Conservation (phyloP, 2,797 vertebrate genomes). For the Lagocephalus sceleratus region DNA sequence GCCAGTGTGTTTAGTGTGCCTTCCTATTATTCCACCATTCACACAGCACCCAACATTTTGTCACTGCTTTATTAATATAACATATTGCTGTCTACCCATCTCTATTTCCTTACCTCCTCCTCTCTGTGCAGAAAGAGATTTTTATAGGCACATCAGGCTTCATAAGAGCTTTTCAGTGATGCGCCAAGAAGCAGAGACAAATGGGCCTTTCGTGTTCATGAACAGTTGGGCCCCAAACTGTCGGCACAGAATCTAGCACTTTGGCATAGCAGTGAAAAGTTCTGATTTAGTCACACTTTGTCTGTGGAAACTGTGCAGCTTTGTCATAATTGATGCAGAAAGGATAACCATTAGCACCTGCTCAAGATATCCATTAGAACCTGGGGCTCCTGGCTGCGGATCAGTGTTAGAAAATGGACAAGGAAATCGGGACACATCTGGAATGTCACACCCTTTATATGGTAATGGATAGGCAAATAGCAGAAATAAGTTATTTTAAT, state of each 20-base stretch:
- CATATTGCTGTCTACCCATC: slow-evolving; percentile 37
- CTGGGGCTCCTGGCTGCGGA: slow-evolving; percentile 53
- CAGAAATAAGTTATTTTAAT: slow-evolving; percentile 68
- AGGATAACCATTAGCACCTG: slow-evolving; percentile 59
- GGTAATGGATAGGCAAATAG: slow-evolving; percentile 56
- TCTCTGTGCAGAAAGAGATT: slow-evolving; percentile 22
- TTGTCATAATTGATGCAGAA: no score
- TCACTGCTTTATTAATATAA: slow-evolving; percentile 60
- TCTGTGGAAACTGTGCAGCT: no score
- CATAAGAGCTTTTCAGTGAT: slow-evolving; percentile 40
- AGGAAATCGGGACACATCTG: slow-evolving; percentile 37
- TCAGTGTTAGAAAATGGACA: slow-evolving; percentile 51
- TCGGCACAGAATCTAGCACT: slow-evolving; percentile 36
- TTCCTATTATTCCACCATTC: slow-evolving; percentile 51
- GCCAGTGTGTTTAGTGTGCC: slow-evolving; percentile 44
- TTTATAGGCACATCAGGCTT: slow-evolving; percentile 40
- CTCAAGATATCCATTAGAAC: no score
- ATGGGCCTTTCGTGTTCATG: slow-evolving; percentile 57
- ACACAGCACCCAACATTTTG: slow-evolving; percentile 50
- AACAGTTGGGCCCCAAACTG: slow-evolving; percentile 58
- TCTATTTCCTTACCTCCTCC: slow-evolving; percentile 18
- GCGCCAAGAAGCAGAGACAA: slow-evolving; percentile 49
- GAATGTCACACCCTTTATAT: slow-evolving; percentile 42
- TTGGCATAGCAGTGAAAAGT: no score
- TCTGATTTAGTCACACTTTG: no score